Evolutionary conservation across 2,113 vertebrate species (phyloP).

Genomic region (Antechinus flavipes): DNA sequence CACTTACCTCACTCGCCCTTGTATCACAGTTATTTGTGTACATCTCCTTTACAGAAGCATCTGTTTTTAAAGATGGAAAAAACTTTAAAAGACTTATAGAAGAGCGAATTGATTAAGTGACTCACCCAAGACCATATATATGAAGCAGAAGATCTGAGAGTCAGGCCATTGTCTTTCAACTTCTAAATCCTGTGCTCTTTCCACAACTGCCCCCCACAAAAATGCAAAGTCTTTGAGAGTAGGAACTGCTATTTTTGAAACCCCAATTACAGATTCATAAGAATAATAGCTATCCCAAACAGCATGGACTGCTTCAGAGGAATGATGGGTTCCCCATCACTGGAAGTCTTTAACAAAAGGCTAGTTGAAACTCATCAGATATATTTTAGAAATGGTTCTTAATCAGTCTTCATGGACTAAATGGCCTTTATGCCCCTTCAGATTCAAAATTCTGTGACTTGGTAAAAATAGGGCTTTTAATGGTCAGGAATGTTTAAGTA

Average conservation of each 20-base stretch:
- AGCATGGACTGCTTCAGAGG: neutral
- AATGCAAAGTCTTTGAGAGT: neutral
- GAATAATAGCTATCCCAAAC: neutral
- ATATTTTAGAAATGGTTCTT: neutral
- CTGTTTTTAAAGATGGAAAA: neutral
- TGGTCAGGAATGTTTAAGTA: neutral
- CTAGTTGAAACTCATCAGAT: neutral
- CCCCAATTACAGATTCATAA: neutral
- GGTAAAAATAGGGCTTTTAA: neutral
- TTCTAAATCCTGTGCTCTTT: neutral
- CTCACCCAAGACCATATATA: neutral
- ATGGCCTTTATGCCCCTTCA: neutral
- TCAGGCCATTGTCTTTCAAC: neutral
- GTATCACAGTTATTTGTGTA: conserved; percentile 1
- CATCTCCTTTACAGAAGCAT: neutral
- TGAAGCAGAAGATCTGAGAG: neutral
- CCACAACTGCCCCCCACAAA: neutral
- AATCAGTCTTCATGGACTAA: neutral
- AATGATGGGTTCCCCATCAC: neutral
- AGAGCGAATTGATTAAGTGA: neutral
- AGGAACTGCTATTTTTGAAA: neutral
- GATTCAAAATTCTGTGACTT: neutral
- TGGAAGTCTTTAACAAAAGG: neutral
- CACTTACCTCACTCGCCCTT: neutral
- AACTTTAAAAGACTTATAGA: neutral